Conservation (phyloP, 2,113 vertebrate species). For the Ornithorhynchus anatinus region DNA sequence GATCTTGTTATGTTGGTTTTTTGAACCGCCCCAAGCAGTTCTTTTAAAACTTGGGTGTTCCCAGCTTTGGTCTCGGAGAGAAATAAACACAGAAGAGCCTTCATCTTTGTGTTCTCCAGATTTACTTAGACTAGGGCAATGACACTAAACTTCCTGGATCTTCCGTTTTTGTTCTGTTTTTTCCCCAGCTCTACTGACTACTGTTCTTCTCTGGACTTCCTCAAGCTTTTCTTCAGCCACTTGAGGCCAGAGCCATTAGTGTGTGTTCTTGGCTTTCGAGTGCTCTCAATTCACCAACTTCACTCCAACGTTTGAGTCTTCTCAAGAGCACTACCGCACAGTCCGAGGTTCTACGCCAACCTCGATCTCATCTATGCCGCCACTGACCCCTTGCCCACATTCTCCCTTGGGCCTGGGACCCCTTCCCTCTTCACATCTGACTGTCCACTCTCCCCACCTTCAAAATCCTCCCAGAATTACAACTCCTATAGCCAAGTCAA, state of each 20-base stretch:
- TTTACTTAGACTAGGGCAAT: background rate
- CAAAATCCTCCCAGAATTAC: no score
- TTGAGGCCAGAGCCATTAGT: background rate
- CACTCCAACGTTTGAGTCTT: no score
- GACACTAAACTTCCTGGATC: background rate
- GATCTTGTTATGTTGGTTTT: background rate
- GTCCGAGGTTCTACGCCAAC: no score
- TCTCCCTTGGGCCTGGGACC: no score
- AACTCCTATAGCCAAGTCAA: no score
- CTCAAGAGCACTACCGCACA: no score
- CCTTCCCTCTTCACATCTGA: no score
- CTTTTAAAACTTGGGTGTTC: background rate
- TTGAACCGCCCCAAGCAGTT: background rate
- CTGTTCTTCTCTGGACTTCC: background rate
- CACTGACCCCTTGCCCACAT: no score
- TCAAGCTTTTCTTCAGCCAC: background rate
- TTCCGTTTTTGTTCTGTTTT: background rate
- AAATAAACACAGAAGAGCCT: background rate
- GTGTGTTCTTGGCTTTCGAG: no score
- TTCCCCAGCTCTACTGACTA: background rate
- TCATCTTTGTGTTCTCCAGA: background rate
- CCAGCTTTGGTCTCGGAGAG: background rate
- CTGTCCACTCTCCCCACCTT: no score
- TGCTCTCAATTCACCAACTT: no score
- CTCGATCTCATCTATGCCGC: no score